Percentiles rank a stretch among this genome's conserved stretches.
Evolutionary conservation across 2,113 vertebrate genomes (phyloP).

Genomic region (Halcyon senegalensis): DNA sequence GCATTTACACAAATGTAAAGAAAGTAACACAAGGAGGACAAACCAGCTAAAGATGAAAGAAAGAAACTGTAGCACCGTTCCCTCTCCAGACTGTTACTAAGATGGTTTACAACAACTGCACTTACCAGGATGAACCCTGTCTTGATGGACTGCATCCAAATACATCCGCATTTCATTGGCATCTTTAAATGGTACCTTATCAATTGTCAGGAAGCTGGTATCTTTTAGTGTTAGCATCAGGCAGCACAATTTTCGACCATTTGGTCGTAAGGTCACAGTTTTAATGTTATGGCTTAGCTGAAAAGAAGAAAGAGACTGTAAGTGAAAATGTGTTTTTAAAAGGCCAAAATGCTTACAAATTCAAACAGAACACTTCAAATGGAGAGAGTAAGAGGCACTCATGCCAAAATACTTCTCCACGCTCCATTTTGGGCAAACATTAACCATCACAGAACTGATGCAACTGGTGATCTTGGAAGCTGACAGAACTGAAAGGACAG

Average conservation of each 20-base stretch:
- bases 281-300: conserved; percentile 97
- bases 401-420: not conserved
- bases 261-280: conserved; percentile 80
- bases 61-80: not conserved
- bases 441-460: not conserved
- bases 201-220: conserved; percentile 85
- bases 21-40: not conserved
- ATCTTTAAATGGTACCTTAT: conserved; percentile 84
- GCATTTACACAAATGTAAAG: not conserved
- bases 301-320: conserved; percentile 2
- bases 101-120: not conserved
- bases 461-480: not conserved
- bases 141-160: conserved; percentile 88
- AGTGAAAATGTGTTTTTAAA: not conserved
- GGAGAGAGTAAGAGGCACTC: not conserved
- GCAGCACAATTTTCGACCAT: conserved; percentile 78
- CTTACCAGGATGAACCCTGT: conserved; percentile 84
- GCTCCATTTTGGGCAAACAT: not conserved
- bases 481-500: not conserved
- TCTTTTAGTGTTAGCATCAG: conserved; percentile 90
- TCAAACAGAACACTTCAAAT: not conserved
- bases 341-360: not conserved
- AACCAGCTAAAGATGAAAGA: not conserved
- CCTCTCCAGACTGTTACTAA: not conserved
- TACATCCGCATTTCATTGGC: conserved; percentile 89